phyloP scores from a whole-genome alignment of 53 echinoderm and acorn worm species.

The Luidia sarsii region DNA sequence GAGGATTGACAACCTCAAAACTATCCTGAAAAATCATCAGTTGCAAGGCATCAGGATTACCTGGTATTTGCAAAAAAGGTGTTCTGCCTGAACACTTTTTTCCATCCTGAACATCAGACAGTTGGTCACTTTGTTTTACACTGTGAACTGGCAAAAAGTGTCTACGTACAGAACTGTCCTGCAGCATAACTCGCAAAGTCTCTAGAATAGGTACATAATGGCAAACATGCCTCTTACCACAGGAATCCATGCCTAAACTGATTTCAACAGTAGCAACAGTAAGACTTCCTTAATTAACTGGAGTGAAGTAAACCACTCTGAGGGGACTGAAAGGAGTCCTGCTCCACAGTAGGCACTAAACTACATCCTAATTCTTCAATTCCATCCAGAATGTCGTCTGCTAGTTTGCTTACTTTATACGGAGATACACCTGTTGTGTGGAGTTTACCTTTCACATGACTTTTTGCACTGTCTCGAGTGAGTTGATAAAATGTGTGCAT shows the following conservation, averaged over 20 bases:
- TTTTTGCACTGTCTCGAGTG: conserved; percentile 28
- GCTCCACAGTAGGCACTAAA: conserved; percentile 31
- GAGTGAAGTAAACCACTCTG: conserved; percentile 49
- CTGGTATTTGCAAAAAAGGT: conserved; percentile 32
- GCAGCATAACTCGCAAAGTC: conserved; percentile 37
- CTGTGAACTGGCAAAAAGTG: background rate
- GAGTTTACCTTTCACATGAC: conserved; percentile 26
- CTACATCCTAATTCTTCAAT: conserved; percentile 34
- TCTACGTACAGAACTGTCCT: conserved; percentile 37
- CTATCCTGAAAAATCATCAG: conserved; percentile 64
- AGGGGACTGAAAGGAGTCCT: conserved; percentile 5
- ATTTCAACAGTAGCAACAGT: conserved; percentile 57
- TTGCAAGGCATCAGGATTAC: conserved; percentile 49
- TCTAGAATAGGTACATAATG: conserved; percentile 77
- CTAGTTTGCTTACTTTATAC: conserved; percentile 18
- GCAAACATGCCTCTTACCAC: conserved; percentile 18
- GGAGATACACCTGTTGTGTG: conserved; percentile 7
- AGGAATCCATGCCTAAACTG: conserved; percentile 45
- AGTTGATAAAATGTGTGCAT: conserved; percentile 30
- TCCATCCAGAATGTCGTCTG: conserved; percentile 44
- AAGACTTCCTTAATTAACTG: conserved; percentile 27
- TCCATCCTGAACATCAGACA: conserved; percentile 57
- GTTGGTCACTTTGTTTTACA: conserved; percentile 3
- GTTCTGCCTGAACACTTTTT: conserved; percentile 50
- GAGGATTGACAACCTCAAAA: conserved; percentile 75